phyloP scores from a whole-genome alignment of 2,797 vertebrate species.

The Cossypha polioptera region DNA sequence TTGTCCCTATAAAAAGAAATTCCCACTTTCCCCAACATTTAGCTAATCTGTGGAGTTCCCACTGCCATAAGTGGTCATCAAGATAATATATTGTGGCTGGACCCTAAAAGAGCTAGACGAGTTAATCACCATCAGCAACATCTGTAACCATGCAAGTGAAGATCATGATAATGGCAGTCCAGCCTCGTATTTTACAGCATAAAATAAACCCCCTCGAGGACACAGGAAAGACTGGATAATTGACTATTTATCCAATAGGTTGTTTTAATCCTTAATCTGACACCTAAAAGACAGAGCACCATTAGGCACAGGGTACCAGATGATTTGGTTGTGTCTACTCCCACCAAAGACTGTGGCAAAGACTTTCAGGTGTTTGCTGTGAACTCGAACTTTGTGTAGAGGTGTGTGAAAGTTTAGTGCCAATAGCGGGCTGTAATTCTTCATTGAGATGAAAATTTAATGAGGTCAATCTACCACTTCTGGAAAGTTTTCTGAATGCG shows the following conservation, averaged over 20 bases:
- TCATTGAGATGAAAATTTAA: neutral
- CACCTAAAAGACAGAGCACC: neutral
- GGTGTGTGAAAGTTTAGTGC: neutral
- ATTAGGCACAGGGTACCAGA: neutral
- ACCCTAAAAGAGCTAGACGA: neutral
- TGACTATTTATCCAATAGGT: neutral
- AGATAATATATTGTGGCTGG: conserved; percentile 7
- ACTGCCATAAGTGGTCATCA: neutral
- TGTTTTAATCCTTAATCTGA: neutral
- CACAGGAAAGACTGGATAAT: neutral
- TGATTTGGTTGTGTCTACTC: neutral
- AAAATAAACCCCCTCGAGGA: neutral
- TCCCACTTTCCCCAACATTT: neutral
- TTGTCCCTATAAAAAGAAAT: conserved; percentile 18
- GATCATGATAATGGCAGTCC: neutral
- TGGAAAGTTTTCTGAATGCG: neutral
- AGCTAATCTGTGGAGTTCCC: conserved; percentile 1
- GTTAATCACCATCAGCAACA: conserved; percentile 2
- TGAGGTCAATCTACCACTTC: neutral
- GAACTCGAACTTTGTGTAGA: neutral
- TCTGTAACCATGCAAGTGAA: neutral
- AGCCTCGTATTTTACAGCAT: neutral
- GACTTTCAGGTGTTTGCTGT: neutral
- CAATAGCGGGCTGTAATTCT: neutral
- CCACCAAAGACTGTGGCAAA: neutral